Percentiles rank a stretch among this genome's conserved stretches.
Evolutionary conservation across 2,888 invertebrate genomes (phyloP).

Genomic region (Leucoma salicis): DNA sequence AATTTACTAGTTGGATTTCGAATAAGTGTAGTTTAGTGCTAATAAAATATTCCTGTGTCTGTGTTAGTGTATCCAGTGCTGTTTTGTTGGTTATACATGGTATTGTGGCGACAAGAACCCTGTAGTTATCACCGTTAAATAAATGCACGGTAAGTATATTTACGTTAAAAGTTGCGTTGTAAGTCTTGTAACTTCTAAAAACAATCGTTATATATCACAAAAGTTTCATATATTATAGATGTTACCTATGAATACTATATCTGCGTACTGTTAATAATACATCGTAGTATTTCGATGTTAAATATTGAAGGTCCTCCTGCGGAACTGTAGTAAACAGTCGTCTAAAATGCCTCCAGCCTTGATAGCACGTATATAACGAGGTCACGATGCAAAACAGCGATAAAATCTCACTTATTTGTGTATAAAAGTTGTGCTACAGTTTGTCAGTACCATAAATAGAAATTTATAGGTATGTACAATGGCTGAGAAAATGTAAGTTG

Average conservation of each 20-base stretch:
- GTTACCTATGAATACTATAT: too few relatives aligned
- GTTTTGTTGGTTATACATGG: conserved; percentile 31
- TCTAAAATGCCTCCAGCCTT: conserved; percentile 31
- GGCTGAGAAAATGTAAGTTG: too few relatives aligned
- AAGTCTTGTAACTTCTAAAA: too few relatives aligned
- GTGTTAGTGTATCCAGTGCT: conserved; percentile 35
- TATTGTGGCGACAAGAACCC: conserved; percentile 45
- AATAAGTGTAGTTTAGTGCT: conserved; percentile 36
- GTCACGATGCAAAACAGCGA: conserved; percentile 33
- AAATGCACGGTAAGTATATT: conserved; percentile 71
- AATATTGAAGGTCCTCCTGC: conserved; percentile 27
- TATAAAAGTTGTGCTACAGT: conserved; percentile 13
- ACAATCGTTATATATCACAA: too few relatives aligned
- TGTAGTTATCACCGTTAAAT: conserved; percentile 48
- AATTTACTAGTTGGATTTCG: conserved; percentile 47
- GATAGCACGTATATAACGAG: conserved; percentile 33
- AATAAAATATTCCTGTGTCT: conserved; percentile 50
- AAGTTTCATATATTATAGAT: too few relatives aligned
- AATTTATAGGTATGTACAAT: conserved; percentile 7
- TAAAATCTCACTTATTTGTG: conserved; percentile 23
- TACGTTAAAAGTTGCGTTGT: conserved; percentile 29
- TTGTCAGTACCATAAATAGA: conserved; percentile 49
- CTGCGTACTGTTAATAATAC: too few relatives aligned
- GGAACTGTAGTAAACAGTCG: conserved; percentile 22
- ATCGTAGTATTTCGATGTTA: neutral